These are phyloP conservation scores for Opisthograptis luteolata DNA, from an alignment of 2,888 invertebrate genomes.

Conservation along the genomic window DNA sequence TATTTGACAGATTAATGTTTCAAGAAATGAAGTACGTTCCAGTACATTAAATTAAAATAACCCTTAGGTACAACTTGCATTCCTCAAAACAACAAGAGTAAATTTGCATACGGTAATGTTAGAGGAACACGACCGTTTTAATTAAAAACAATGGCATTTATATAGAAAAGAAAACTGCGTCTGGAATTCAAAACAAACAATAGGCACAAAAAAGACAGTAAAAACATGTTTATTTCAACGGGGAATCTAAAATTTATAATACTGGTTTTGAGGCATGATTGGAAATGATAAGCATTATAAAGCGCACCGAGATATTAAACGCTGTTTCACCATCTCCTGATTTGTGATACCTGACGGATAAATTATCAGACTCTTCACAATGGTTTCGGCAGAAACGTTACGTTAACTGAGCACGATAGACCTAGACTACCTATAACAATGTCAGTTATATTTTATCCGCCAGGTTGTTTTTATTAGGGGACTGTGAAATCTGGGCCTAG, in stretches of 20 bases:
- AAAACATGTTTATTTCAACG: not conserved
- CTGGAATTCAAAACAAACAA: constrained; percentile 67
- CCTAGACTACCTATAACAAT: too few relatives aligned
- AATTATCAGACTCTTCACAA: constrained; percentile 29
- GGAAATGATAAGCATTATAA: constrained; percentile 41
- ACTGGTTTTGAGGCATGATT: constrained; percentile 28
- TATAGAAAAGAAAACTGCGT: constrained; percentile 60
- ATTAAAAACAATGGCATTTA: constrained; percentile 51
- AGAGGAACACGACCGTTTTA: constrained; percentile 11
- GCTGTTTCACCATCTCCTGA: constrained; percentile 28
- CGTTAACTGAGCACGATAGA: too few relatives aligned
- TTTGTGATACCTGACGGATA: constrained; percentile 10
- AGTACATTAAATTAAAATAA: too few relatives aligned
- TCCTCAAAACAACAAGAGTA: not conserved
- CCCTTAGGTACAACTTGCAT: too few relatives aligned
- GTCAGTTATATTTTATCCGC: constrained; percentile 22
- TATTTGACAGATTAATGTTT: too few relatives aligned
- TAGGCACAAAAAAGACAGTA: constrained; percentile 55
- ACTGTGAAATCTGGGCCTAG: constrained; percentile 19
- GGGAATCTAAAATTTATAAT: not conserved
- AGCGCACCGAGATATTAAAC: constrained; percentile 29
- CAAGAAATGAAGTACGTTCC: too few relatives aligned
- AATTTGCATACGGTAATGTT: constrained; percentile 3
- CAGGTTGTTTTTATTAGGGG: constrained; percentile 34
- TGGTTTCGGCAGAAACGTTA: too few relatives aligned